These are phyloP conservation scores for Zelleria hepariella DNA, from an alignment of 2,888 invertebrate genomes.

Conservation along the genomic window DNA sequence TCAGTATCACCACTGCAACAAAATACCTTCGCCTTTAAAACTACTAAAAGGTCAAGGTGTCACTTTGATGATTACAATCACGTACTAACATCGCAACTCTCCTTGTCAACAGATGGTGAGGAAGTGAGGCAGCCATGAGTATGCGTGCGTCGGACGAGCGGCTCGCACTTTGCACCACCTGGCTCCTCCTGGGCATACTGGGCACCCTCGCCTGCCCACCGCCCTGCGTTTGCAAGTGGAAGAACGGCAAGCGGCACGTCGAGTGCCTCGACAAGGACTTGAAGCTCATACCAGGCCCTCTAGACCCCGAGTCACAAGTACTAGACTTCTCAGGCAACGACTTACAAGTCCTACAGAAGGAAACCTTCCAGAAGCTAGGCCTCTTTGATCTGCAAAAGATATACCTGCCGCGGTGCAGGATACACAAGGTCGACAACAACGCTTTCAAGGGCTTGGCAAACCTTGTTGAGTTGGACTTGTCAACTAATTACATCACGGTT, in stretches of 20 bases:
- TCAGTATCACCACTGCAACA: too few relatives aligned
- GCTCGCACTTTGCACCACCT: conserved; percentile 62
- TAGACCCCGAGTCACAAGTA: conserved; percentile 89
- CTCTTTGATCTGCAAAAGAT: conserved; percentile 90
- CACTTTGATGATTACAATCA: too few relatives aligned
- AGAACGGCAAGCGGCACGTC: conserved; percentile 91
- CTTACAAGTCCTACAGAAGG: conserved; percentile 81
- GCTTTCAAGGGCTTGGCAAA: conserved; percentile 89
- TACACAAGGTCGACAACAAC: conserved; percentile 82
- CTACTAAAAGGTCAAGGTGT: too few relatives aligned
- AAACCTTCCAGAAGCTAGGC: conserved; percentile 83
- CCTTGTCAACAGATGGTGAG: too few relatives aligned
- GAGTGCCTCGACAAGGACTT: conserved; percentile 87
- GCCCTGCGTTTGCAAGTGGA: conserved; percentile 92
- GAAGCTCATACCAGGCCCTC: conserved; percentile 81
- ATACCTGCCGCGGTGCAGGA: conserved; percentile 82
- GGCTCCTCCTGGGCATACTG: conserved; percentile 45
- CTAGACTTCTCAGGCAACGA: conserved; percentile 88
- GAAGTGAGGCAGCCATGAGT: conserved; percentile 38
- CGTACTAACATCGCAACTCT: too few relatives aligned
- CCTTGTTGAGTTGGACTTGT: conserved; percentile 89
- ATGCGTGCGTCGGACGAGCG: conserved; percentile 48
- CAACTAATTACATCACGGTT: conserved; percentile 82
- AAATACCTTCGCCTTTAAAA: too few relatives aligned
- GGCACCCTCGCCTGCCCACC: conserved; percentile 76